phyloP scores from a whole-genome alignment of 35 echinoderm and acorn worm species.

The Apostichopus japonicus region DNA sequence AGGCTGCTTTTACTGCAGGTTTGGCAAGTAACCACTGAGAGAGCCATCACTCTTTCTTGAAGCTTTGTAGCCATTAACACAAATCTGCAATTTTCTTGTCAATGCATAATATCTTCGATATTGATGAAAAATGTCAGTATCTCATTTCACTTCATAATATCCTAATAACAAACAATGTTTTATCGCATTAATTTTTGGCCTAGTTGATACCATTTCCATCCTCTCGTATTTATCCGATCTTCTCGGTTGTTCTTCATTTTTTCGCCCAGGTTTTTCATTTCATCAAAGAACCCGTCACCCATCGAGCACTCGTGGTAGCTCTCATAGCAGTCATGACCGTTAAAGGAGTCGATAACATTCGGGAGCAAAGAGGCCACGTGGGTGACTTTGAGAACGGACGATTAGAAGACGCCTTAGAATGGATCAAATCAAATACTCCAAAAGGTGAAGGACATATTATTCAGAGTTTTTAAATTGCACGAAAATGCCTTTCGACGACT shows the following conservation, averaged over 20 bases:
- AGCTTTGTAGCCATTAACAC: no score
- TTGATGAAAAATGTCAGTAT: no score
- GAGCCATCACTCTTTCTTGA: no score
- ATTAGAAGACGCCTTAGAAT: slow-evolving; percentile 83
- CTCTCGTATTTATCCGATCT: no score
- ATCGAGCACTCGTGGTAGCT: slow-evolving; percentile 61
- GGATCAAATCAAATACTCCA: slow-evolving; percentile 82
- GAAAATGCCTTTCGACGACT: neutral
- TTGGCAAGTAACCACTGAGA: no score
- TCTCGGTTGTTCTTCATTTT: neutral
- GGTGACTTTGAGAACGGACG: slow-evolving; percentile 89
- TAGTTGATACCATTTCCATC: no score
- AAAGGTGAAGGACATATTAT: slow-evolving; percentile 50
- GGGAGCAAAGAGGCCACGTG: slow-evolving; percentile 73
- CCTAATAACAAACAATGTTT: no score
- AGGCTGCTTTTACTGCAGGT: no score
- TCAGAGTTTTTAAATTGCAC: neutral
- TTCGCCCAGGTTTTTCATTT: slow-evolving; percentile 72
- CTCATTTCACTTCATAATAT: no score
- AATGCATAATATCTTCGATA: no score
- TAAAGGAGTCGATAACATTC: slow-evolving; percentile 61
- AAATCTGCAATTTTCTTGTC: no score
- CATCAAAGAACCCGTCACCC: slow-evolving; percentile 44
- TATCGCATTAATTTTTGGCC: no score
- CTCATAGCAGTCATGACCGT: slow-evolving; percentile 78